Evolutionary conservation across 2,113 vertebrate species (phyloP).

Genomic region (Tychaedon coryphoeus): DNA sequence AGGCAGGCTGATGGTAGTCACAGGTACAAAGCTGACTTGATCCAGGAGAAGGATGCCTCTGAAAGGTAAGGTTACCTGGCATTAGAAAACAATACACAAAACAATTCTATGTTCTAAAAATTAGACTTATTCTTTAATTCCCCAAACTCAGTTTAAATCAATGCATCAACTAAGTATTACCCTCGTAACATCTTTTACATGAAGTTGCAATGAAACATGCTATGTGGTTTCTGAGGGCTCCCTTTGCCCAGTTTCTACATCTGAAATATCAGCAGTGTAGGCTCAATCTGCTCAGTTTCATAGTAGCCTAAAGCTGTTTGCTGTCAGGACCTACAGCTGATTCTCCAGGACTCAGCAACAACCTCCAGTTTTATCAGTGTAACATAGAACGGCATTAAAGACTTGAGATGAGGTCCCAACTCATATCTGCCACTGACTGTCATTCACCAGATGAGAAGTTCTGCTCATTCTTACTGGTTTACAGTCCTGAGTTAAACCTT

Average conservation of each 20-base stretch:
- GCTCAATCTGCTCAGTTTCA: background rate
- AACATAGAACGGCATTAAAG: accelerated
- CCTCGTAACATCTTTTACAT: background rate
- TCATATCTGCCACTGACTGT: background rate
- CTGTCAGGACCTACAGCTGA: background rate
- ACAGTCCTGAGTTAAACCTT: background rate
- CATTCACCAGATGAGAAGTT: background rate
- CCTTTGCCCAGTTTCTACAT: background rate
- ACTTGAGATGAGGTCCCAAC: background rate
- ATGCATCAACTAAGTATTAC: background rate
- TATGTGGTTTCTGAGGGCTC: background rate
- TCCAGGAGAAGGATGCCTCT: conserved; percentile 74
- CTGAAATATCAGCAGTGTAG: background rate
- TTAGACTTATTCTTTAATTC: background rate
- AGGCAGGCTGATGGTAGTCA: conserved; percentile 54
- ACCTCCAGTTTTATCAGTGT: background rate
- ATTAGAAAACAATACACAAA: conserved; percentile 2
- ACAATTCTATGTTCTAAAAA: background rate
- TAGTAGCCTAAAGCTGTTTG: background rate
- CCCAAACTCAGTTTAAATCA: background rate
- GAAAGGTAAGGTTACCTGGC: conserved; percentile 39
- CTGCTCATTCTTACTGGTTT: background rate
- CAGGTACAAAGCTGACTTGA: conserved; percentile 50
- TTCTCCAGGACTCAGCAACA: background rate
- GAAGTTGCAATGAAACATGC: background rate